phyloP scores from a whole-genome alignment of 2,888 invertebrate species.

The Gnatocerus cornutus region DNA sequence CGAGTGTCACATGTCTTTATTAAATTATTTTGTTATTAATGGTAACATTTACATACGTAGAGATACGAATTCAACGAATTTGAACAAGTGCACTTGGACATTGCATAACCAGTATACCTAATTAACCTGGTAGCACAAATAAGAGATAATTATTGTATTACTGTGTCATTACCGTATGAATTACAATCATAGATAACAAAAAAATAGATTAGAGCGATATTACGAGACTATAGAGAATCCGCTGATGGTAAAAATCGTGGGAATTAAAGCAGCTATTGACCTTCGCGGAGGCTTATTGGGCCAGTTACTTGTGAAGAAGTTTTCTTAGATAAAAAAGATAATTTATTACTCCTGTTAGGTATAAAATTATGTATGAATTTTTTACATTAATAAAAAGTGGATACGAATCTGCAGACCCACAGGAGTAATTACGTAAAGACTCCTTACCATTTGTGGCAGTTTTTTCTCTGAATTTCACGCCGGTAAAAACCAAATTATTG shows the following conservation, averaged over 20 bases:
- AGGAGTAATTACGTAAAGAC: no score
- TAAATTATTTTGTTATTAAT: neutral
- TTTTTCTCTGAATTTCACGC: no score
- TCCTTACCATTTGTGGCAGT: no score
- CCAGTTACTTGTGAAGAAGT: no score
- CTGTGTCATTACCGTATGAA: slow-evolving; percentile 34
- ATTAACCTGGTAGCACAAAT: slow-evolving; percentile 30
- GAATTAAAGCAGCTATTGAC: neutral
- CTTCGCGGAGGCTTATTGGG: no score
- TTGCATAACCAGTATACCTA: slow-evolving; percentile 15
- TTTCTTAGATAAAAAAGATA: no score
- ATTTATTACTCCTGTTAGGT: no score
- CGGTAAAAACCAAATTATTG: no score
- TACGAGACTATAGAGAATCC: neutral
- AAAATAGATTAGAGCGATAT: neutral
- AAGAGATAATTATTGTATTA: slow-evolving; percentile 21
- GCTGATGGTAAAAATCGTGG: no score
- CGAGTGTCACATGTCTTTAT: neutral
- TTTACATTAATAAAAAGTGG: no score
- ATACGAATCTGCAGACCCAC: no score
- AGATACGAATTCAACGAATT: neutral
- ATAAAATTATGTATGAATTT: no score
- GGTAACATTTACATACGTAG: neutral
- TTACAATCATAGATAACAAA: neutral
- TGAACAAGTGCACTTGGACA: slow-evolving; percentile 2